A percentile compares a stretch with the other conserved stretches of the same genome.
Conservation (phyloP, 2,888 invertebrate genomes). For the Cryptocephalus moraei region DNA sequence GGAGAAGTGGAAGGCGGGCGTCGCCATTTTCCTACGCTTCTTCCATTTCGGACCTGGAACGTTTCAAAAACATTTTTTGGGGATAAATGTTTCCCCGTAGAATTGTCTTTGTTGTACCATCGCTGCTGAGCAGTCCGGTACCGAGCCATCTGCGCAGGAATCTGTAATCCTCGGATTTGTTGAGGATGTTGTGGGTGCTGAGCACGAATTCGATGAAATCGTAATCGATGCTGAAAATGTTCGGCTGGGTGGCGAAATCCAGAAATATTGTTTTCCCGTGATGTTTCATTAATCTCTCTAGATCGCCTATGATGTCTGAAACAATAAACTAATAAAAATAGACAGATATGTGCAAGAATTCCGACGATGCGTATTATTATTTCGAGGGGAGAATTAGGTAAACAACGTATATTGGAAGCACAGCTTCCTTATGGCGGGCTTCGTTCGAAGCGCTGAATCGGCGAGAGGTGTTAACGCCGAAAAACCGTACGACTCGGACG, state of each 20-base stretch:
- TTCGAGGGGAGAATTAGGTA: too few species aligned
- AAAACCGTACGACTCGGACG: too few species aligned
- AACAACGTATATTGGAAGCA: too few species aligned
- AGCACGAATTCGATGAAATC: conserved; percentile 23
- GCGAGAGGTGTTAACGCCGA: too few species aligned
- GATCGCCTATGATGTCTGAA: not conserved
- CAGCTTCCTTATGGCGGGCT: too few species aligned
- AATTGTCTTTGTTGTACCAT: conserved; percentile 19
- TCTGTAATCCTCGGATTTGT: conserved; percentile 29
- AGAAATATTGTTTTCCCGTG: conserved; percentile 13
- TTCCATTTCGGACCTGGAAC: conserved; percentile 47
- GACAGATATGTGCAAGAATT: too few species aligned
- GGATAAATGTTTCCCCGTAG: not conserved
- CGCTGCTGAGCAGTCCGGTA: conserved; percentile 30
- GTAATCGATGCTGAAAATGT: conserved; percentile 15
- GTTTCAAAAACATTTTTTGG: not conserved
- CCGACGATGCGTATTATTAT: too few species aligned
- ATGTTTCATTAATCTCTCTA: conserved; percentile 6
- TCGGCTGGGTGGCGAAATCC: conserved; percentile 6
- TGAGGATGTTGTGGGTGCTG: conserved; percentile 23
- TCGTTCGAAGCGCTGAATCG: too few species aligned
- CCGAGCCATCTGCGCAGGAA: conserved; percentile 32
- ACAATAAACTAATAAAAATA: too few species aligned
- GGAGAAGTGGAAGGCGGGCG: conserved; percentile 71
- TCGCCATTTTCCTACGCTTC: conserved; percentile 57